These are phyloP conservation scores for Falcunculus frontatus DNA, from an alignment of 2,113 vertebrate species.

Conservation along the genomic window DNA sequence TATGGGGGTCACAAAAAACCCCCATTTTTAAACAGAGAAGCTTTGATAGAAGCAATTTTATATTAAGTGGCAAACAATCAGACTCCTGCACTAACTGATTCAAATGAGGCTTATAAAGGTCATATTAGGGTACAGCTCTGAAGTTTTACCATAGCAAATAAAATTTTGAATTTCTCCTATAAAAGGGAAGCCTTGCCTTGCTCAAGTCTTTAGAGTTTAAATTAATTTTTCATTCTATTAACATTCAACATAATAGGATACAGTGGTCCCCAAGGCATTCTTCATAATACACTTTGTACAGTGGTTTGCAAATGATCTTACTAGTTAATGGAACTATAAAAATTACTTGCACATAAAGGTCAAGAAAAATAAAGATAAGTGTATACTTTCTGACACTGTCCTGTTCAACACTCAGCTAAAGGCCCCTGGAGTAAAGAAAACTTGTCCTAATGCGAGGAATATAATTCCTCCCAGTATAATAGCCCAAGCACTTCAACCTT, in stretches of 20 bases:
- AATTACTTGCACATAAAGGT: conserved; percentile 75
- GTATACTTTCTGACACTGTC: not conserved
- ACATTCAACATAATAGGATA: conserved; percentile 61
- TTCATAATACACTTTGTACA: conserved; percentile 67
- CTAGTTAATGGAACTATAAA: conserved; percentile 76
- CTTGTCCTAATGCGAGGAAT: not conserved
- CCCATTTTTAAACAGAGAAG: not conserved
- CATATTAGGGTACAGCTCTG: not conserved
- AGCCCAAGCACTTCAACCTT: not conserved
- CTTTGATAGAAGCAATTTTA: not conserved
- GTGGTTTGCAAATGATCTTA: conserved; percentile 70
- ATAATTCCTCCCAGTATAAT: not conserved
- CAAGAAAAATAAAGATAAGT: conserved; percentile 73
- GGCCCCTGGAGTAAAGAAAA: conserved; percentile 45
- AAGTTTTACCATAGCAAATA: conserved; percentile 19
- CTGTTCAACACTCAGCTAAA: not conserved
- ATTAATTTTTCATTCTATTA: conserved; percentile 71
- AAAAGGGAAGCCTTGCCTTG: conserved; percentile 30
- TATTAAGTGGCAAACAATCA: not conserved
- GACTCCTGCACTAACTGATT: not conserved
- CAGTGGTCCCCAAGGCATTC: conserved; percentile 58
- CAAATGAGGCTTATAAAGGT: not conserved
- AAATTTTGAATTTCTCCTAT: conserved; percentile 7
- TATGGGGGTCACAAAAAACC: not conserved
- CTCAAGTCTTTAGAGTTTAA: conserved; percentile 15